phyloP scores from a whole-genome alignment of 2,797 vertebrate species.

The Galaxias olidus region DNA sequence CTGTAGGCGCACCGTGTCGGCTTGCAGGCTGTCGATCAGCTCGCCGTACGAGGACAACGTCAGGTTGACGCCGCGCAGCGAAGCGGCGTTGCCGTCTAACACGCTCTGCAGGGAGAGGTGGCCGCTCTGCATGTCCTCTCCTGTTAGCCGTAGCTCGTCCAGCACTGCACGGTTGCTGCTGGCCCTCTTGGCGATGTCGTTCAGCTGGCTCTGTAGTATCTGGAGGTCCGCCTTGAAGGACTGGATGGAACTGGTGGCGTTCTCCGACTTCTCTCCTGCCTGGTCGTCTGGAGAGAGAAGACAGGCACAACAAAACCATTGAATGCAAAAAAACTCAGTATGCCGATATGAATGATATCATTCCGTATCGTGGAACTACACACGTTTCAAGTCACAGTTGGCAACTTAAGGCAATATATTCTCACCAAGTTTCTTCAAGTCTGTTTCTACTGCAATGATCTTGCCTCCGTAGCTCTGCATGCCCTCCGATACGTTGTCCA shows the following conservation, averaged over 20 bases:
- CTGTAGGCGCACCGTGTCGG: conserved; percentile 87
- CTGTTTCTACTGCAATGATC: conserved; percentile 87
- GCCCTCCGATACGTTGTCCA: conserved; percentile 92
- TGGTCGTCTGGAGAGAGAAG: conserved; percentile 79
- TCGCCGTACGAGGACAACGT: conserved; percentile 85
- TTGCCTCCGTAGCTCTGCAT: conserved; percentile 92
- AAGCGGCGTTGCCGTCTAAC: conserved; percentile 86
- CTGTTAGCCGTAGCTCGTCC: conserved; percentile 84
- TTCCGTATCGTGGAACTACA: neutral
- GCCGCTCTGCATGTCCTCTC: conserved; percentile 81
- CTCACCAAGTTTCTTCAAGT: conserved; percentile 92
- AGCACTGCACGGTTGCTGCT: conserved; percentile 86
- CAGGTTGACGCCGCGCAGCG: conserved; percentile 88
- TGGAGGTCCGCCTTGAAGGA: conserved; percentile 88
- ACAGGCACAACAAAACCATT: neutral
- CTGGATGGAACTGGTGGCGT: conserved; percentile 86
- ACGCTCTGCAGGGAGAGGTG: conserved; percentile 87
- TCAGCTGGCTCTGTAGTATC: conserved; percentile 84
- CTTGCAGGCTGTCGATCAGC: conserved; percentile 86
- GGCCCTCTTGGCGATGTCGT: conserved; percentile 82
- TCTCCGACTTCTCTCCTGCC: conserved; percentile 86
- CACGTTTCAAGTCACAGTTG: neutral
- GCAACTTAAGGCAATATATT: neutral
- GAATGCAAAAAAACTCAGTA: neutral
- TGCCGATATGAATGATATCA: too few relatives aligned